Base-by-base conservation (phyloP, 2,797 vertebrate genomes). In the Eurystomus glaucurus region DNA sequence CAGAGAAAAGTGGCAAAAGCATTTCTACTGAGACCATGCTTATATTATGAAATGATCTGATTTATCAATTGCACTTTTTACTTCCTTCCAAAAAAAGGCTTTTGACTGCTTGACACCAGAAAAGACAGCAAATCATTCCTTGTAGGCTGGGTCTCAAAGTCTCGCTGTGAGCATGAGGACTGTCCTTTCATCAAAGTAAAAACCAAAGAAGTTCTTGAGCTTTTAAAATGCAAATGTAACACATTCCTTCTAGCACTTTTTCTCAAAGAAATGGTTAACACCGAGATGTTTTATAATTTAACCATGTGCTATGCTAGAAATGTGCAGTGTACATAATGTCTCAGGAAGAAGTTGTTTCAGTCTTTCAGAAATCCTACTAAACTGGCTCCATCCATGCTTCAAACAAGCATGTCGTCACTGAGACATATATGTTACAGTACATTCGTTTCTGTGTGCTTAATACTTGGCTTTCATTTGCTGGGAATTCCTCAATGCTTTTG, bases 141-240 rank as follows among this genome's bases (percentile, higher is more conserved):
- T 57, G 23, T 37, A 39, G 50, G 33, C 50, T n/a, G n/a, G 43
- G 22, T 87, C 48, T 93, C 50, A 29, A 5, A 55, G 10, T 37
- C 41, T 46, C 1, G 2, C 71, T 78, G 33, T 57, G 41, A 82
- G 76, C 14, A 20, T 74, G 33, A 91, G 28, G 50, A 66, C 45
- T 41, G 11, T 37, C 50, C 52, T 82, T 81, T 88, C 58, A 55
- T 31, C 28, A 45, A 65, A 92, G 28, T 61, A 23, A 62, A 51
- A 80, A 26, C 4, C 45, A 75, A 48, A 54, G 43, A 23, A 28
- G 51, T 35, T 82, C 54, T 29, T 45, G 14, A 62, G 54, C 60
- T 50, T 93, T 93, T 86, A 94, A 90, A 92, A 92, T 88, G 57
- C 60, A 81, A 93, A 90, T 55, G 9, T 15, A 72, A 41, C 46